These are phyloP conservation scores for Salvator merianae DNA, from an alignment of 2,113 vertebrate species.

Conservation along the genomic window DNA sequence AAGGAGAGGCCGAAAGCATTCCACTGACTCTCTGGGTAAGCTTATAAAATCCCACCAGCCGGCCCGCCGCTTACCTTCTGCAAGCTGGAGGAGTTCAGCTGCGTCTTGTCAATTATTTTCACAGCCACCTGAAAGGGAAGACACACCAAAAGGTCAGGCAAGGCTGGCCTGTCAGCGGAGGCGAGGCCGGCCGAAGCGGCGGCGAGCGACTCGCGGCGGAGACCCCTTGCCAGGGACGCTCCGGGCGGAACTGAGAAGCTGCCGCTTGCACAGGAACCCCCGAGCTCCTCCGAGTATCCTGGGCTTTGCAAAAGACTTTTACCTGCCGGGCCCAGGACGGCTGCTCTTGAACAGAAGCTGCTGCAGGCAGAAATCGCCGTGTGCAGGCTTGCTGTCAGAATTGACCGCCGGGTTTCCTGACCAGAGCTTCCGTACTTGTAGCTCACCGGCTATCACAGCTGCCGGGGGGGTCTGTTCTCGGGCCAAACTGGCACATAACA, in stretches of 20 bases:
- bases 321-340: too few relatives aligned
- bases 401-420: too few relatives aligned
- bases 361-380: too few relatives aligned
- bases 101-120: constrained; percentile 77
- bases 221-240: neutral
- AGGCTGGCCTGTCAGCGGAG: neutral
- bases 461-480: too few relatives aligned
- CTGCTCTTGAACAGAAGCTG: too few relatives aligned
- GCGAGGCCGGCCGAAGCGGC: neutral
- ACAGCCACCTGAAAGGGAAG: constrained; percentile 67
- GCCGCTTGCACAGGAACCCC: neutral
- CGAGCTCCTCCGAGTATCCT: neutral
- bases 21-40: too few relatives aligned
- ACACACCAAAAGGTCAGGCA: neutral
- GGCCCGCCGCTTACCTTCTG: constrained; percentile 67
- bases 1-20: neutral
- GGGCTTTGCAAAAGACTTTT: neutral
- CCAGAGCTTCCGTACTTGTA: too few relatives aligned
- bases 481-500: too few relatives aligned
- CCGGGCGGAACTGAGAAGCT: neutral
- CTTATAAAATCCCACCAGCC: neutral
- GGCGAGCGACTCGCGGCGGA: neutral
- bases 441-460: too few relatives aligned
- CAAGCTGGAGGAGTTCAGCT: constrained; percentile 76
- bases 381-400: too few relatives aligned